These are phyloP conservation scores for Iguana delicatissima DNA, from an alignment of 2,797 vertebrate genomes.

Conservation along the genomic window DNA sequence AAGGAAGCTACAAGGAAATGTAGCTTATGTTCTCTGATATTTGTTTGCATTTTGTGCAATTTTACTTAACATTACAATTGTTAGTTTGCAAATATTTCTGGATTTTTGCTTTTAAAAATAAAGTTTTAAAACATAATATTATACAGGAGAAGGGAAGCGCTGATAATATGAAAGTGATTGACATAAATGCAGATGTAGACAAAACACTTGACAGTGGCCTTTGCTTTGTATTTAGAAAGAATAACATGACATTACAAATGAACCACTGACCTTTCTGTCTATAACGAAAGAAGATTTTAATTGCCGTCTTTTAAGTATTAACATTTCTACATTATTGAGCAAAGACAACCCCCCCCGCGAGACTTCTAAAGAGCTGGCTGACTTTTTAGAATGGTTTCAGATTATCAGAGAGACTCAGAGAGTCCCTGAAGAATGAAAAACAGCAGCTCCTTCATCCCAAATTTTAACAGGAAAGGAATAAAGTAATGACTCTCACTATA, in stretches of 20 bases:
- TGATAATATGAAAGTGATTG: background rate
- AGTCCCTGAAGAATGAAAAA: background rate
- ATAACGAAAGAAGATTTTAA: background rate
- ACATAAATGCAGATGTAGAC: background rate
- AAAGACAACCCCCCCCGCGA: background rate
- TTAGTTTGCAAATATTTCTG: too few species aligned
- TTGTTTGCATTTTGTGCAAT: too few species aligned
- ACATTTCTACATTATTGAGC: background rate
- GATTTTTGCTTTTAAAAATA: too few species aligned
- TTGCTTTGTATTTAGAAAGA: background rate
- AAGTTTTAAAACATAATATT: too few species aligned
- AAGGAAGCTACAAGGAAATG: too few species aligned
- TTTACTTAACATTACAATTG: too few species aligned
- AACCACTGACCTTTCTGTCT: background rate
- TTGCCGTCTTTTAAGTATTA: background rate
- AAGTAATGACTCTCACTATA: background rate
- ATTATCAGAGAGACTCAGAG: background rate
- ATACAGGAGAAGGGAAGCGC: background rate
- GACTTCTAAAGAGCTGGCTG: conserved; percentile 14
- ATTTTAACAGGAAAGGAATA: background rate
- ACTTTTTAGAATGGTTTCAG: background rate
- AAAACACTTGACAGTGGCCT: background rate
- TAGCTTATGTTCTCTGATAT: too few species aligned
- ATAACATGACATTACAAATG: too few species aligned
- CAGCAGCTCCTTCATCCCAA: background rate